Evolutionary conservation across 2,113 vertebrate species (phyloP), one percentile per base, ranked within the genome.

Genomic region (Prietella phreatophila): DNA sequence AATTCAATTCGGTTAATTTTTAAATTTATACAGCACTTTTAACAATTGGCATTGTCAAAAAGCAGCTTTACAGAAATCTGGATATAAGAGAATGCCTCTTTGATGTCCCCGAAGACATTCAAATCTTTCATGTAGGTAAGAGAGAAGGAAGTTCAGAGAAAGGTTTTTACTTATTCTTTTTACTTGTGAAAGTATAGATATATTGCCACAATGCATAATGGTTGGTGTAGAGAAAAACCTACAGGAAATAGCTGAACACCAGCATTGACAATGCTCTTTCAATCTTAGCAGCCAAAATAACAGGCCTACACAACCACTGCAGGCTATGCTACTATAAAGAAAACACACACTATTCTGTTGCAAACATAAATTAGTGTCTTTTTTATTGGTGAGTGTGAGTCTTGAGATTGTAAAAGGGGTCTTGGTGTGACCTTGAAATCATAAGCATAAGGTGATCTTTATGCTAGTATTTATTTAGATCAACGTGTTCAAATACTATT

Each of bases 201-300:
- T 55, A 25, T 15, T n/a, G 30, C 30, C 22, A 27, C 15, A 4
- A 19, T 69, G 58, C 42, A 79, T 60, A 86, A 30, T 36, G 27
- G 39, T 50, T 50, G 30, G 75, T 36, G 85, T 27, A 25, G 47
- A 14, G 13, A 67, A 22, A 75, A 75, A 22, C 9, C 33, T 56
- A 50, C 58, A 80, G n/a, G 53, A 71, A 83, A 65, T 30, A 42
- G 5, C 5, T 6, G 19, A 56, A 33, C 30, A 53, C 63, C 15
- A 42, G 17, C 76, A 73, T 73, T 85, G 30, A 27, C 19, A 85
- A 82, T 86, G 60, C 58, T 82, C 58, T 79, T 88, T 89, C 56
- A 83, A 83, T 36, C 33, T 30, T 81, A 67, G 67, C 82, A 85
- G 42, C 75, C 75, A 75, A 76, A 50, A 55, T 67, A 75, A 58